Evolutionary conservation across 2,113 vertebrate genomes (phyloP), one percentile per base, ranked within the genome.

Genomic region (Anguilla japonica): DNA sequence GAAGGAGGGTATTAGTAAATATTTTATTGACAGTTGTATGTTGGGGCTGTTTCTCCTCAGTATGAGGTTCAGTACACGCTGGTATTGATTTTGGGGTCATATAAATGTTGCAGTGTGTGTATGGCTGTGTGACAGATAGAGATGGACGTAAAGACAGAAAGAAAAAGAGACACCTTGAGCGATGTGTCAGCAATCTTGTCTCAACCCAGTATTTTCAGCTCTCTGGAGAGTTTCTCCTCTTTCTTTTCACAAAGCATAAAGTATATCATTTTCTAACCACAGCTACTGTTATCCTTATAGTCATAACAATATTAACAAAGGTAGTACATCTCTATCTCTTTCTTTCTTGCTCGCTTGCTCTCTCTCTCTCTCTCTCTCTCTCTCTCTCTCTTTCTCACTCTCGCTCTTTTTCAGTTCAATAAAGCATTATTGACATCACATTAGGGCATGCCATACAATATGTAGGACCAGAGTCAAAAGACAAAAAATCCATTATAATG

Each of bases 51-150:
- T 75, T 34, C 71, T 75, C n/a, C 26, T 75, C 67, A 75, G 26
- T 7, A 1, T 13, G 26, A 75, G n/a, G 7, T 53, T 53, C 9
- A 34, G n/a, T 29, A n/a, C n/a, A 34, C n/a, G 11, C n/a, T 75
- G n/a, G 2, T 34, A 75, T 75, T 34, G 71, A 75, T 75, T 75
- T 75, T 1, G 34, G 71, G 71, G 9, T 22, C 9, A 9, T 75
- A 75, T 75, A 75, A 75, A 75, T 75, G 71, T 75, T 75, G 71
- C n/a, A 34, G 71, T 75, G n/a, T 75, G n/a, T 6, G 71, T 75
- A 9, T 75, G 26, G 1, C 71, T 75, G 22, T 67, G 60, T 60
- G 56, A 71, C 63, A 8, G 8, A 75, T 4, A 13, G 5, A 75
- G 71, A 13, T 34, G 71, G 71, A 75, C 26, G 1, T 22, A 8